A percentile compares a stretch with the other conserved stretches of the same genome.
Evolutionary conservation across 2,888 invertebrate species (phyloP).

Genomic region (Ichneumoninae sp.): DNA sequence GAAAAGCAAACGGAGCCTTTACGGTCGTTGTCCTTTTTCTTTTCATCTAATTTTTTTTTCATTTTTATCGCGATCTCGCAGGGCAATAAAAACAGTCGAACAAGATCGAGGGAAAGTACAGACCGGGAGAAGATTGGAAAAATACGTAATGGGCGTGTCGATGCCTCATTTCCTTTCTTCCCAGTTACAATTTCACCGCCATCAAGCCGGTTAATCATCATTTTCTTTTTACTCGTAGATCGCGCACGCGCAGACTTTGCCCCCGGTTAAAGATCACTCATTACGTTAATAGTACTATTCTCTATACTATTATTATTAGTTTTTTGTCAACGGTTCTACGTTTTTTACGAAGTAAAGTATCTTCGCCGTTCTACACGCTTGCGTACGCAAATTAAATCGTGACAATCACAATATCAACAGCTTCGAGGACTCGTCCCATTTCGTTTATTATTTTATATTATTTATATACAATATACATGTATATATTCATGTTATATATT

Average conservation of each 20-base stretch:
- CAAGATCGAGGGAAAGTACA: slow-evolving; percentile 42
- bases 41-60: background rate
- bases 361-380: background rate
- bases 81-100: slow-evolving; percentile 37
- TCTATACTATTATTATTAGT: background rate
- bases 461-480: background rate
- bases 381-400: background rate
- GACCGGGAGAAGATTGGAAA: slow-evolving; percentile 14
- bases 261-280: background rate
- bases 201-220: slow-evolving; percentile 34
- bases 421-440: background rate
- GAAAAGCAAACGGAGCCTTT: slow-evolving; percentile 48
- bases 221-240: slow-evolving; percentile 9
- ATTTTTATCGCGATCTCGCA: background rate
- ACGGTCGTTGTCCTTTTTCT: slow-evolving; percentile 33
- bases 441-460: background rate
- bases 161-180: slow-evolving; percentile 39
- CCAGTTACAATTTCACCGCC: slow-evolving; percentile 53
- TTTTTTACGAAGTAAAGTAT: background rate
- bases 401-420: background rate
- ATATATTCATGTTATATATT: no score
- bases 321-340: background rate
- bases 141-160: slow-evolving; percentile 25
- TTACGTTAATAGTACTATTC: background rate
- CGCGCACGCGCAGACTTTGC: slow-evolving; percentile 5